Base-by-base conservation (phyloP, 1,140 invertebrate species). In the Cheumatopsyche charites region DNA sequence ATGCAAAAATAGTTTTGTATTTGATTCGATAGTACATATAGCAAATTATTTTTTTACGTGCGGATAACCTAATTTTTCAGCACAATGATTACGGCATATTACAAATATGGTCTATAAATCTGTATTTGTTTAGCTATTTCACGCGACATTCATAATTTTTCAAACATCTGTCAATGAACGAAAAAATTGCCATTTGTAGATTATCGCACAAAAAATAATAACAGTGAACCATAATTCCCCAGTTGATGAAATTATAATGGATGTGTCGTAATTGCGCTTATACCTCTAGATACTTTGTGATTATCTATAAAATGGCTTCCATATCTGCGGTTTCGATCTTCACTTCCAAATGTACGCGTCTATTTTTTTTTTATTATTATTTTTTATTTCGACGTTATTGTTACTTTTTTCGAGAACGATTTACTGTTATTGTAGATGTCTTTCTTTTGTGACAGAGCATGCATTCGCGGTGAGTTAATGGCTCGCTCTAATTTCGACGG, bases 191-290 rank as follows among this genome's bases (percentile, higher is more conserved):
- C 63, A 66, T 58, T 58, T 19, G 23, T 58, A 58, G 21, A 58
- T 66, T 66, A 42, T 45, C 69, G 63, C 67, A 67, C 55, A 68
- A 68, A 71, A 74, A 66, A 66, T 58, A 58, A 66, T 43, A 66
- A 47, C 63, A 47, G 43, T 41, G 15, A 12, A 26, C n/a, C 41
- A 62, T 72, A 70, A 75, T 72, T 72, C 62, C 63, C 43, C 49
- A 67, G 70, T 69, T 75, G 74, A 75, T 73, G 74, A 75, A 75
- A 75, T 75, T 75, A 75, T 75, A 75, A 75, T 75, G 71, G 74
- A 63, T 25, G 74, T 62, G 74, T 67, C 67, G 74, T 75, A 75
- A 75, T 73, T 73, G 69, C 71, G 67, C 42, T 67, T 68, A 73
- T 58, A 73, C 65, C 67, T 69, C 70, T 73, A 62, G 47, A 71